These are phyloP conservation scores for Pachypeltis micranthus DNA, from an alignment of 1,140 invertebrate species.

Conservation along the genomic window DNA sequence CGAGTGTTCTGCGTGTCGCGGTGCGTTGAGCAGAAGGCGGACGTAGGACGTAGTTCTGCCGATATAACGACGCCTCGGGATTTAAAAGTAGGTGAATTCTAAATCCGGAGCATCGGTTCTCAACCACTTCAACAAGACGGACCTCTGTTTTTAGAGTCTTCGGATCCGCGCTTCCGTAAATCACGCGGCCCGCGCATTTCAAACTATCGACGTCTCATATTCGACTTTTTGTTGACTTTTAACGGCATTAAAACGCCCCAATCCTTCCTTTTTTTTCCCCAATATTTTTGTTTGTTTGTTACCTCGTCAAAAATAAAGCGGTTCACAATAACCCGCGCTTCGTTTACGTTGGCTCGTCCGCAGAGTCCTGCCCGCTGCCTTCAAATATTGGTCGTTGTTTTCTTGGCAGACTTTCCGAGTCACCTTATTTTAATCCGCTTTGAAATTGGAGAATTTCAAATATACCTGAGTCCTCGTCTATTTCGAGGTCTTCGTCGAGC, in stretches of 20 bases:
- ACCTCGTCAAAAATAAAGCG: too few species aligned
- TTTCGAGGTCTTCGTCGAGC: background rate
- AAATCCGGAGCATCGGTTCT: conserved; percentile 11
- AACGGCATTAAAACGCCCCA: too few species aligned
- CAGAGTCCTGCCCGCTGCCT: too few species aligned
- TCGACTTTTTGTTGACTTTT: too few species aligned
- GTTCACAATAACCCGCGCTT: too few species aligned
- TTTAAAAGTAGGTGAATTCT: conserved; percentile 19
- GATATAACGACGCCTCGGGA: conserved; percentile 2
- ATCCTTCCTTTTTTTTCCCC: background rate
- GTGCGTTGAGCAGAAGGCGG: too few species aligned
- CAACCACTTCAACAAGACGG: conserved; percentile 13
- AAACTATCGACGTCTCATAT: too few species aligned
- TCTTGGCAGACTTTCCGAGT: background rate
- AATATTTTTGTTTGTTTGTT: background rate
- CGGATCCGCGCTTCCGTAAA: too few species aligned
- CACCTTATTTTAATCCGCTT: conserved; percentile 3
- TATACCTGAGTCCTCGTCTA: background rate
- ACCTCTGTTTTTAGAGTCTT: conserved; percentile 13
- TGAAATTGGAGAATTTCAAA: conserved; percentile 8
- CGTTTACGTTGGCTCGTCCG: background rate
- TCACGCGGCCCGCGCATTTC: too few species aligned
- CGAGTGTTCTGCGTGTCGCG: too few species aligned
- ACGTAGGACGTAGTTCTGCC: too few species aligned
- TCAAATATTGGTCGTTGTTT: background rate